Percentiles rank a stretch among this genome's conserved stretches.
These are phyloP conservation scores for Heliornis fulica DNA, from an alignment of 2,113 vertebrate species.

Conservation along the genomic window DNA sequence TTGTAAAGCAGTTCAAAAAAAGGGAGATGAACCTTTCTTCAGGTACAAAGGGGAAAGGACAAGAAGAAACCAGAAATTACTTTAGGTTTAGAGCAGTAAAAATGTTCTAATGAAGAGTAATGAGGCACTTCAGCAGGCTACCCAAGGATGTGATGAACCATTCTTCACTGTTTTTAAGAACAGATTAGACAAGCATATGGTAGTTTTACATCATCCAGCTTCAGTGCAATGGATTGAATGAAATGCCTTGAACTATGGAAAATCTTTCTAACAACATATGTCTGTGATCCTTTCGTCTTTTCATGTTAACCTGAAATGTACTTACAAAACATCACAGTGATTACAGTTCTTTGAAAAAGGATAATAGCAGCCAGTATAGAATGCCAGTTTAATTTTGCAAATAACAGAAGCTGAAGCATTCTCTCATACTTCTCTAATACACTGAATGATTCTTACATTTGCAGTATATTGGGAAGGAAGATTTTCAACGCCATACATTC, in stretches of 20 bases:
- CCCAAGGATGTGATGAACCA: slow-evolving; percentile 24
- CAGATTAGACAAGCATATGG: slow-evolving; percentile 36
- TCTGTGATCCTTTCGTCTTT: neutral
- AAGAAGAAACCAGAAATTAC: neutral
- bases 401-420: neutral
- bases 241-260: neutral
- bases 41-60: neutral
- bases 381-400: neutral
- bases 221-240: neutral
- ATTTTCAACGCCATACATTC: neutral
- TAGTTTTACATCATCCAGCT: neutral
- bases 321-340: neutral
- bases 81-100: neutral
- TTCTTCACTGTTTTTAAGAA: slow-evolving; percentile 25
- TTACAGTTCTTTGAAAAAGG: neutral
- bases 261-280: neutral
- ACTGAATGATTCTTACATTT: neutral
- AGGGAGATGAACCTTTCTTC: neutral
- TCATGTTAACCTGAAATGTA: neutral
- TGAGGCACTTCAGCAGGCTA: slow-evolving; percentile 33
- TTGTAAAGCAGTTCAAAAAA: neutral
- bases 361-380: neutral
- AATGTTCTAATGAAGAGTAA: slow-evolving; percentile 46
- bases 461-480: neutral
- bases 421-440: neutral